Percentiles rank a stretch among this genome's conserved stretches.
phyloP scores from a whole-genome alignment of 2,888 invertebrate species.

The Melinopterus prodromus region DNA sequence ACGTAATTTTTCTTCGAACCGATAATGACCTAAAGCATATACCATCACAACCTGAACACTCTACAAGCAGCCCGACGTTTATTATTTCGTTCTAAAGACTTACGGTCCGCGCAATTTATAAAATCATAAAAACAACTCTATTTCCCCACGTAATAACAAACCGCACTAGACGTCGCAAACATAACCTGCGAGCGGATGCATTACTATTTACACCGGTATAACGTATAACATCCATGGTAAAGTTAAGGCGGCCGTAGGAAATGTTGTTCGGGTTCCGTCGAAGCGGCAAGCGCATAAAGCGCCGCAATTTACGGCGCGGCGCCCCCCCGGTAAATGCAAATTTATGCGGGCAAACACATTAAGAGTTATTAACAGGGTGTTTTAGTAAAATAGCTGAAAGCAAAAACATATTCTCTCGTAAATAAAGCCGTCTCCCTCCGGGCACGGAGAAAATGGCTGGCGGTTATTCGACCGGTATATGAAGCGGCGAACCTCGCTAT shows the following conservation, averaged over 20 bases:
- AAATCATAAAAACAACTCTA: background rate
- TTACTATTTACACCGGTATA: background rate
- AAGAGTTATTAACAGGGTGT: conserved; percentile 30
- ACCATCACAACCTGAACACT: no score
- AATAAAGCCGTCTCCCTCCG: conserved; percentile 26
- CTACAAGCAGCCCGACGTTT: no score
- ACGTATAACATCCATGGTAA: conserved; percentile 10
- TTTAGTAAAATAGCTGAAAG: conserved; percentile 31
- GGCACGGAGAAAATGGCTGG: background rate
- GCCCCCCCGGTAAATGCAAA: conserved; percentile 25
- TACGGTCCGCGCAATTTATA: background rate
- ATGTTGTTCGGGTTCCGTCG: background rate
- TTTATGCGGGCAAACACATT: conserved; percentile 30
- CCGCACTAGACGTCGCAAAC: background rate
- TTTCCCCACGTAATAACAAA: background rate
- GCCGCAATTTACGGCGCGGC: conserved; percentile 14
- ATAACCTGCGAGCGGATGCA: background rate
- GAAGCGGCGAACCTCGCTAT: conserved; percentile 19
- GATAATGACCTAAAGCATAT: no score
- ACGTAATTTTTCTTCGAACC: no score
- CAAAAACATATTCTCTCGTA: conserved; percentile 35
- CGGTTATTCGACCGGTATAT: background rate
- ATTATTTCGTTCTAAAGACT: no score
- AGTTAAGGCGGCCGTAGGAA: background rate
- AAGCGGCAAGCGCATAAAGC: conserved; percentile 16